phyloP scores from a whole-genome alignment of 2,888 invertebrate species.

The Thumatha senex region DNA sequence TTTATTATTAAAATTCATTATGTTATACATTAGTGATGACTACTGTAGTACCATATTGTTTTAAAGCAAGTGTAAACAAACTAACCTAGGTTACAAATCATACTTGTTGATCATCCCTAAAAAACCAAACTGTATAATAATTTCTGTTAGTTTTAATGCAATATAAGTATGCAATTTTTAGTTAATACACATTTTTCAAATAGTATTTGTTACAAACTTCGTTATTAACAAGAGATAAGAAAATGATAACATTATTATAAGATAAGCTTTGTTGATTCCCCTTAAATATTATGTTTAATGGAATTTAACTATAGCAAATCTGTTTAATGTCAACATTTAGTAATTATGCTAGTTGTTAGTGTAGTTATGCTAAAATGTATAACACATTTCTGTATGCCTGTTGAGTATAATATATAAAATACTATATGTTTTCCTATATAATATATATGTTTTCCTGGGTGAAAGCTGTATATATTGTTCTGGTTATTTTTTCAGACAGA shows the following conservation, averaged over 20 bases:
- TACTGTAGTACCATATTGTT: not conserved
- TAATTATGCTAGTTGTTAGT: too few relatives aligned
- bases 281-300: too few relatives aligned
- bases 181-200: not conserved
- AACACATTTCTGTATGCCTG: too few relatives aligned
- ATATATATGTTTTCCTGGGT: too few relatives aligned
- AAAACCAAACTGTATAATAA: not conserved
- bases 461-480: too few relatives aligned
- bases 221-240: slow-evolving; percentile 1
- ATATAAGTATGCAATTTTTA: not conserved
- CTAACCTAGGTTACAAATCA: not conserved
- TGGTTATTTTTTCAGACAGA: too few relatives aligned
- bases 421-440: too few relatives aligned
- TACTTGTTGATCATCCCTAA: not conserved
- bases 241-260: not conserved
- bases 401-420: too few relatives aligned
- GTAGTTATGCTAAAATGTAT: too few relatives aligned
- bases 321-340: too few relatives aligned
- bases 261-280: not conserved
- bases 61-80: not conserved
- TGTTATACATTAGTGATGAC: not conserved
- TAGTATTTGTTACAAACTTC: not conserved
- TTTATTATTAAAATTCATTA: slow-evolving; percentile 26
- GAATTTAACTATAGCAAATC: too few relatives aligned
- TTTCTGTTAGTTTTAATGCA: not conserved